Base-by-base conservation (phyloP, 2,113 vertebrate species). In the Microcebus griseorufus region DNA sequence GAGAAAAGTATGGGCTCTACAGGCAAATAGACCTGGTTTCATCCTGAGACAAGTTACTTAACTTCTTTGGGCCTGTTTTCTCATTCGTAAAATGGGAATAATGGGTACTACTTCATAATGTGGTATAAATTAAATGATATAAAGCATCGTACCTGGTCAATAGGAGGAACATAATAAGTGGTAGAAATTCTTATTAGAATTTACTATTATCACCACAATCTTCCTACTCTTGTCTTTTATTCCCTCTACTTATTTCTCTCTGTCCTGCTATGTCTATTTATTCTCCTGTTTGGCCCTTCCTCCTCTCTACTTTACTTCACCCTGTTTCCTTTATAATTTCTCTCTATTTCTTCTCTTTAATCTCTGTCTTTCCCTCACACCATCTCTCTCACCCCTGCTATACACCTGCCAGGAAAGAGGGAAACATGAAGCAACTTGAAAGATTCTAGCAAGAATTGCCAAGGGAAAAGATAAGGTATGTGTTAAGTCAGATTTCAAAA, bases 401-500 rank as follows among this genome's bases (percentile, higher is more conserved):
- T 23, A 34, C 37, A 48, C 29, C 11, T 76, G 12, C 23, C 37
- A 94, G 67, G 39, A 94, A 93, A 86, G n/a, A 90, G 84, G 51
- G 48, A 95, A 88, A 94, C 32, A 72, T 73, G 34, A 81, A 93
- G 16, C 39, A 75, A 88, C 32, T 65, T 88, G 29, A 83, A 92
- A 51, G 34, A 79, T 75, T 64, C 27, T 80, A 95, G 80, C 23
- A 48, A 88, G 22, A 90, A 94, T 84, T 90, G 42, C 82, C 72
- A 81, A 90, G 29, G 45, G 42, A 86, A 91, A 91, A 79, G 29
- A 78, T 85, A 95, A 90, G 18, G 9, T 32, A 39, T 70, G 84
- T 95, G 48, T 58, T 96, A 60, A 72, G 25, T 70, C 48, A 91
- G 27, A 85, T 97, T 85, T 81, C n/a, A 93, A 91, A 45, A 18